Evolutionary conservation across 2,113 vertebrate species (phyloP).

Genomic region (Setophaga kirtlandii): DNA sequence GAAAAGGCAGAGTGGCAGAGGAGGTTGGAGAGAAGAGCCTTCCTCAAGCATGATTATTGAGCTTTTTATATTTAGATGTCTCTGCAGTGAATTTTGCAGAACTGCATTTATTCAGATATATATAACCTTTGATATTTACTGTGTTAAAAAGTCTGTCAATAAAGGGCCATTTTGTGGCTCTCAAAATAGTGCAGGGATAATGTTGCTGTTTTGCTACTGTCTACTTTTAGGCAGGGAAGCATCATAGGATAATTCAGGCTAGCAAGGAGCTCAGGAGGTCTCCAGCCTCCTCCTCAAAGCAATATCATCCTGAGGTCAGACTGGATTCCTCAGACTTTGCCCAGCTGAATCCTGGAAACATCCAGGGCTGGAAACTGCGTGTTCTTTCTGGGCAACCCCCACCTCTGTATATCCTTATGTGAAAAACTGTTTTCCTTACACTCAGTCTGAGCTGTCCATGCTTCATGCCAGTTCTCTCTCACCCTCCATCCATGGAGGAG

Average conservation of each 20-base stretch:
- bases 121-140: not conserved
- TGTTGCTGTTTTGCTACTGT: not conserved
- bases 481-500: not conserved
- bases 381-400: not conserved
- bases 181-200: not conserved
- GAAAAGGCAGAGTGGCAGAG: not conserved
- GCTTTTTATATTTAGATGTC: not conserved
- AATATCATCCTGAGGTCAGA: not conserved
- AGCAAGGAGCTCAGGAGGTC: not conserved
- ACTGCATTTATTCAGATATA: not conserved
- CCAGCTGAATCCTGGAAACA: not conserved
- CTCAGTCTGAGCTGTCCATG: not conserved
- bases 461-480: not conserved
- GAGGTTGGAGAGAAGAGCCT: not conserved
- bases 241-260: not conserved
- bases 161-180: not conserved
- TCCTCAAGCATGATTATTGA: not conserved
- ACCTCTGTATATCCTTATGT: not conserved
- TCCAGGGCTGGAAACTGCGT: fast-evolving
- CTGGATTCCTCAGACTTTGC: not conserved
- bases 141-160: not conserved
- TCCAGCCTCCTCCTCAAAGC: not conserved
- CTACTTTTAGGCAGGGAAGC: not conserved
- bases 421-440: not conserved
- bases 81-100: not conserved